Evolutionary conservation across 2,888 invertebrate genomes (phyloP), one percentile per base, ranked within the genome.

Genomic region (Mycalesis mineus): DNA sequence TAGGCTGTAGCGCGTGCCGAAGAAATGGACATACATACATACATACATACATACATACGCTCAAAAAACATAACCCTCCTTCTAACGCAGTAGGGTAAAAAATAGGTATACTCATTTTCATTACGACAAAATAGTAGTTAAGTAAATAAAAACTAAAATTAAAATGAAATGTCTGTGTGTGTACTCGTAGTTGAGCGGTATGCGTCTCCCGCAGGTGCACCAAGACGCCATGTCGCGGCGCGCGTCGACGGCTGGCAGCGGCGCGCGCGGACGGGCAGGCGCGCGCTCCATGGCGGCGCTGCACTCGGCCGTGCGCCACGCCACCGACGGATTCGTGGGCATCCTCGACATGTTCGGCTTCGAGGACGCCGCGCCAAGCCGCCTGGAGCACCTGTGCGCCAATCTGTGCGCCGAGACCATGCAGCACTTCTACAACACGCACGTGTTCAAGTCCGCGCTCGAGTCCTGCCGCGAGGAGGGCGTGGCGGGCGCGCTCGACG

Each of bases 381-480:
- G 96, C 67, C 90, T 98, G 68, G 98, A 98, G 82, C 98, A 98
- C 80, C 90, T 98, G 60, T 98, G 98, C 87, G 97, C 97, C 72
- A 98, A 98, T 88, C 90, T 98, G 62, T 97, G 97, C 84, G 97
- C 98, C 0, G 98, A 98, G 89, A 97, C 97, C 33, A 97, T 98
- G 96, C 98, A 98, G 82, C 98, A 98, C 84, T 98, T 97, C 84
- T 98, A 98, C 91, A 98, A 97, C 84, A 98, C 97, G 54, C 97
- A 98, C 84, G 97, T 98, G 69, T 98, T 98, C 88, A 97, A 97
- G 67, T 66, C 73, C 52, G 61, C 72, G 44, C 65, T 71, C 54
- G 97, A 98, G 86, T 96, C 97, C 54, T 97, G 97, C 74, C 92
- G 96, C 62, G 98, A 98, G 80, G 97, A 98, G 89, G 97, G 97